Evolutionary conservation across 2,888 invertebrate species (phyloP).

Genomic region (Folsomia candida): DNA sequence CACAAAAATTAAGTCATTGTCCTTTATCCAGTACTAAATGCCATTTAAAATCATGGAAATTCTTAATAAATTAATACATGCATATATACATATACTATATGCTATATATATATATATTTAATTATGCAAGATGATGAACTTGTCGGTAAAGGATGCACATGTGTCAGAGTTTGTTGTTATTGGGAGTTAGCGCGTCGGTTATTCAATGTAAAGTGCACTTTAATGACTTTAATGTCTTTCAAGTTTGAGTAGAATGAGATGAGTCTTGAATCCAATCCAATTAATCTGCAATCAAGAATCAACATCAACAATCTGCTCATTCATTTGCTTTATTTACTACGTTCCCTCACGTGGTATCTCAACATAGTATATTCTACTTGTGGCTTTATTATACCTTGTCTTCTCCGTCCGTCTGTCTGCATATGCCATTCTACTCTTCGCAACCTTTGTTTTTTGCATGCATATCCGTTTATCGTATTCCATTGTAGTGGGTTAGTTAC

Average conservation of each 20-base stretch:
- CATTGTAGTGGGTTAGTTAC: slow-evolving; percentile 1
- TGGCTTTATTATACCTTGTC: not conserved
- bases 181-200: not conserved
- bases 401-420: not conserved
- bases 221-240: not conserved
- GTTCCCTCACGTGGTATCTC: no score
- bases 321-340: not conserved
- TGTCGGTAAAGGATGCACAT: not conserved
- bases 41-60: no score
- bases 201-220: not conserved
- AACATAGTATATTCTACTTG: no score
- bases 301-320: slow-evolving; percentile 4
- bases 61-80: no score
- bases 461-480: not conserved
- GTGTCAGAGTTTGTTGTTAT: not conserved
- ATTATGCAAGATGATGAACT: no score
- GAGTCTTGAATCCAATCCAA: slow-evolving; percentile 8
- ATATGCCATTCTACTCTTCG: not conserved
- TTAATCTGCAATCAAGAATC: slow-evolving; percentile 5
- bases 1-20: no score
- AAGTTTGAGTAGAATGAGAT: slow-evolving; percentile 8
- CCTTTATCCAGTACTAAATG: no score
- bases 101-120: no score
- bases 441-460: not conserved
- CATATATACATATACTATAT: no score